Evolutionary conservation across 1,140 invertebrate genomes (phyloP).

Genomic region (Aphelinus atriplicis): DNA sequence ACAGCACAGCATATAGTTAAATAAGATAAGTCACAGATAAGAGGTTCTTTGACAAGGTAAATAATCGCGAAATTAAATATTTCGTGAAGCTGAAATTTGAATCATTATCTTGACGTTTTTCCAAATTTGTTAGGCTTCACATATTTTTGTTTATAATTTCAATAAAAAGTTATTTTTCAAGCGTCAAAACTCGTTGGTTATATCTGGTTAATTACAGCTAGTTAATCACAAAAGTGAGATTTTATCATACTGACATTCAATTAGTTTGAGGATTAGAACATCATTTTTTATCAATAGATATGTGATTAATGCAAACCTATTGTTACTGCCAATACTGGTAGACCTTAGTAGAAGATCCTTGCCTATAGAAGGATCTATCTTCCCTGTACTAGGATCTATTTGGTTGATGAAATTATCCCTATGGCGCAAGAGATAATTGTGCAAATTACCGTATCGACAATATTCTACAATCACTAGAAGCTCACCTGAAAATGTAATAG

Average conservation of each 20-base stretch:
- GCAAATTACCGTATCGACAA: constrained; percentile 89
- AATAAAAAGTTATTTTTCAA: too few relatives aligned
- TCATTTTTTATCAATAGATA: constrained; percentile 4
- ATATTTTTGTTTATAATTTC: too few relatives aligned
- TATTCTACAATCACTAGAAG: constrained; percentile 94
- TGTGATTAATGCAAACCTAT: constrained; percentile 58
- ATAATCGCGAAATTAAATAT: too few relatives aligned
- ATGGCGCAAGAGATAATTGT: constrained; percentile 84
- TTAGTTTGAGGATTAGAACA: constrained; percentile 13
- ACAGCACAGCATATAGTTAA: neutral
- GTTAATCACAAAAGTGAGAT: neutral
- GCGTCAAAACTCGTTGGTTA: too few relatives aligned
- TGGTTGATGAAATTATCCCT: constrained; percentile 84
- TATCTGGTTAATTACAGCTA: too few relatives aligned
- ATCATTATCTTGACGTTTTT: too few relatives aligned
- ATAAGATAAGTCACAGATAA: too few relatives aligned
- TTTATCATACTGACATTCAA: neutral
- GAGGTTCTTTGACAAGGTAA: too few relatives aligned
- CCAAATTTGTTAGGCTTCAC: too few relatives aligned
- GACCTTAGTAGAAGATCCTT: constrained; percentile 65
- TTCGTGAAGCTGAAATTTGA: too few relatives aligned
- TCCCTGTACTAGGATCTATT: constrained; percentile 73
- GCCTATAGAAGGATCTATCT: constrained; percentile 74
- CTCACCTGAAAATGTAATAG: constrained; percentile 71
- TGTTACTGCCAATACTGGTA: constrained; percentile 65